A percentile compares a stretch with the other conserved stretches of the same genome.
Conservation (phyloP, 2,797 vertebrate species). For the Cheirogaleus major region DNA sequence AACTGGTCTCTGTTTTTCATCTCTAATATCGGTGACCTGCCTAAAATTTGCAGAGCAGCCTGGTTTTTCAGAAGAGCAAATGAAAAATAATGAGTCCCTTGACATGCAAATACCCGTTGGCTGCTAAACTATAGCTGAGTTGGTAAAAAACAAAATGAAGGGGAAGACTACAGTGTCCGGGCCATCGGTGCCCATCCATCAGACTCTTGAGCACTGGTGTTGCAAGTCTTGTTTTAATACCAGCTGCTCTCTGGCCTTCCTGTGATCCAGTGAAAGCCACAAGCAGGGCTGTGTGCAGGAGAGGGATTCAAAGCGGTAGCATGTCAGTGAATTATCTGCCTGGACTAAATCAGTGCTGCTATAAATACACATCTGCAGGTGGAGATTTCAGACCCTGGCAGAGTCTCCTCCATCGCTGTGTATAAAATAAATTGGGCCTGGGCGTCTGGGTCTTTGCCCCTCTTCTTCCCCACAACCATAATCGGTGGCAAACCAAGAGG, state of each 20-base stretch:
- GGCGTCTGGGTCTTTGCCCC: background rate
- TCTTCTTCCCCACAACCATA: background rate
- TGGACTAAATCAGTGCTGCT: background rate
- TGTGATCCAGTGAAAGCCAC: background rate
- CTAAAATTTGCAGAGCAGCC: constrained; percentile 9
- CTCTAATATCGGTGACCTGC: background rate
- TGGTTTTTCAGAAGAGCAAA: constrained; percentile 32
- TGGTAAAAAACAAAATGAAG: constrained; percentile 11
- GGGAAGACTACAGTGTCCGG: background rate
- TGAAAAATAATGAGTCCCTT: background rate
- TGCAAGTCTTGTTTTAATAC: background rate
- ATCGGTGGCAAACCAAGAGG: background rate
- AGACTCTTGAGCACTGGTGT: no score
- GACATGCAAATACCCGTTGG: background rate
- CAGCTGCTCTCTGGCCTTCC: background rate
- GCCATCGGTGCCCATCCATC: background rate
- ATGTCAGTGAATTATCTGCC: background rate
- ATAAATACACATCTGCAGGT: background rate
- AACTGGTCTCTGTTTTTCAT: background rate
- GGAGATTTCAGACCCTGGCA: constrained; percentile 12
- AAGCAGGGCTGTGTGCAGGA: background rate
- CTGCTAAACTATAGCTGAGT: background rate
- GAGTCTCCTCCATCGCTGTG: background rate
- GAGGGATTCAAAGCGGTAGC: fast-evolving
- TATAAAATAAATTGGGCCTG: background rate